These are phyloP conservation scores for Eledona agricola DNA, from an alignment of 2,888 invertebrate genomes.

Conservation along the genomic window DNA sequence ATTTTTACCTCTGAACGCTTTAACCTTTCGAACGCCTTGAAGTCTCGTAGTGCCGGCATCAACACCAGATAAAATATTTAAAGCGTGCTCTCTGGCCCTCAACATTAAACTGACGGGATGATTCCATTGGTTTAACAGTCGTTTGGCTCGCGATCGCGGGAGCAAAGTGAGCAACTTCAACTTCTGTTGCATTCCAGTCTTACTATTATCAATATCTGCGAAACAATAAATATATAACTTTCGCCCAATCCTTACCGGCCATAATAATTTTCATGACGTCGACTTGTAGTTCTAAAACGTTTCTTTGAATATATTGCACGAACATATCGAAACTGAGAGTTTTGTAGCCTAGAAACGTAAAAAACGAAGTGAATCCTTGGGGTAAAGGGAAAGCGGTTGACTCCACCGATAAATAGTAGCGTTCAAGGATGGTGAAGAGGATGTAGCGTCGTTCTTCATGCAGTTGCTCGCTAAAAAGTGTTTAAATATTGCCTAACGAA, in stretches of 20 bases:
- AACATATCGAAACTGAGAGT: slow-evolving; percentile 81
- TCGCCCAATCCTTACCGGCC: slow-evolving; percentile 67
- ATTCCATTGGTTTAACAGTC: slow-evolving; percentile 80
- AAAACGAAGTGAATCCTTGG: slow-evolving; percentile 88
- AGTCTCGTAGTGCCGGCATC: slow-evolving; percentile 61
- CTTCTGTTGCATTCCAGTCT: slow-evolving; percentile 73
- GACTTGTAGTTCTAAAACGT: slow-evolving; percentile 86
- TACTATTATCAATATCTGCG: slow-evolving; percentile 64
- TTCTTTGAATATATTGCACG: slow-evolving; percentile 82
- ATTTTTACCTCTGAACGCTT: slow-evolving; percentile 42
- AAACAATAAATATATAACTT: slow-evolving; percentile 2
- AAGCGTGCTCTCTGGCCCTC: slow-evolving; percentile 82
- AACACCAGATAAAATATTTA: slow-evolving; percentile 80
- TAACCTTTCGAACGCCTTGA: slow-evolving; percentile 50
- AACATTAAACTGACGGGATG: slow-evolving; percentile 80
- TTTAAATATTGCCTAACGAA: no score
- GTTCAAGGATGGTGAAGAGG: slow-evolving; percentile 81
- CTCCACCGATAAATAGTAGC: slow-evolving; percentile 82
- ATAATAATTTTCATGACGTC: slow-evolving; percentile 88
- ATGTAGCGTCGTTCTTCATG: slow-evolving; percentile 74
- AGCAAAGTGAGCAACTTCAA: slow-evolving; percentile 76
- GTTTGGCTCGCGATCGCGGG: slow-evolving; percentile 80
- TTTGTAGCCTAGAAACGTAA: slow-evolving; percentile 85
- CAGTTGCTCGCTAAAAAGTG: slow-evolving; percentile 77
- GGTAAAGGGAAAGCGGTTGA: slow-evolving; percentile 84